Base-by-base conservation (phyloP, 2,888 invertebrate species). In the Phalera bucephala region DNA sequence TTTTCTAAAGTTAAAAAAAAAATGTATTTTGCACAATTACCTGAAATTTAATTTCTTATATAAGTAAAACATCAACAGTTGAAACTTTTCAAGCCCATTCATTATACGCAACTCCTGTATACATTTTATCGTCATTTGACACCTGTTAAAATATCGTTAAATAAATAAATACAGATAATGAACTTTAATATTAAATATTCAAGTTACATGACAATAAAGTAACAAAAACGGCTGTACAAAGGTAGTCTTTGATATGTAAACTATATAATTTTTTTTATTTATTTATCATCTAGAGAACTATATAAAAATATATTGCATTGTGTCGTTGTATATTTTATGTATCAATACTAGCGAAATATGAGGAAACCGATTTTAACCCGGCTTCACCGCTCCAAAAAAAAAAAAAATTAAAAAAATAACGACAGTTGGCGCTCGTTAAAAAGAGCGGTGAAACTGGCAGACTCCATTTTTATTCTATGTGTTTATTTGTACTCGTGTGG, bases 291-390 rank as follows among this genome's bases (percentile, higher is more conserved):
- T 71, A 80, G 76, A 76, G 71, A 55, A 64, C 71, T 69, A 74
- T 69, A 76, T 75, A 67, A 65, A 82, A 80, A 84, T 79, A 85
- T 83, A 86, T 84, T 86, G 78, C 81, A 75, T 77, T 74, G 74
- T 65, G 58, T 85, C 80, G 80, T 84, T 85, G 85, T 84, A 80
- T 73, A 72, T 68, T 70, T 68, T 15, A 25, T 25, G 22, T 67
- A 68, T 58, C 67, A 77, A 75, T 72, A 72, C 65, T 79, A 76
- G 69, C 50, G 54, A 12, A 31, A 4, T 14, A 21, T 21, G n/a
- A 14, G 13, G 27, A 9, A 27, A 14, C 4, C 4, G 7, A 25
- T 12, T 8, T 11, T 22, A 11, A 25, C 7, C 25, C 25, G 8
- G 25, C n/a, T 27, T 27, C 27, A 27, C 14, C 14, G 14, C 13